Conservation (phyloP, 2,113 vertebrate genomes). For the Ceyx margarethae region DNA sequence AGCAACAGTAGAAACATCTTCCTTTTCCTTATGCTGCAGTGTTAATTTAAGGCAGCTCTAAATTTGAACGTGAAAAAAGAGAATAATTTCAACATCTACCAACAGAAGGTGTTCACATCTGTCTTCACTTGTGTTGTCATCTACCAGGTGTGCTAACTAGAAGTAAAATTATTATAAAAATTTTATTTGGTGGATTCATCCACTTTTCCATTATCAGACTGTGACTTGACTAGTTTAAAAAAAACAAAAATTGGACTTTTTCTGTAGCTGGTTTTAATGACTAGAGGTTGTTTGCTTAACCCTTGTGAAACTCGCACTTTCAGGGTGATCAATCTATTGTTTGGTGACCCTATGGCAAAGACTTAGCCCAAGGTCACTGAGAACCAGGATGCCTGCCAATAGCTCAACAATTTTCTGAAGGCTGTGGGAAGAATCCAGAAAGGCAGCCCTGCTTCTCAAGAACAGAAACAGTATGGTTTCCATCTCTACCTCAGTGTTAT, state of each 20-base stretch:
- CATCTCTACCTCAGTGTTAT: background rate
- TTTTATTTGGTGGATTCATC: background rate
- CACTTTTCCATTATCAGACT: background rate
- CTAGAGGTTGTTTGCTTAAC: slow-evolving; percentile 50
- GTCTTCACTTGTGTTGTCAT: background rate
- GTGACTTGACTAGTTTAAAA: background rate
- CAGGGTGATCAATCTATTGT: slow-evolving; percentile 41
- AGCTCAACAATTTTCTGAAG: background rate
- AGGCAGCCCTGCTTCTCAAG: background rate
- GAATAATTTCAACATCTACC: background rate
- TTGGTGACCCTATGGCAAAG: background rate
- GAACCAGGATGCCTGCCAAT: background rate
- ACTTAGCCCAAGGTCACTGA: slow-evolving; percentile 4
- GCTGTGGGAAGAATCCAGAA: background rate
- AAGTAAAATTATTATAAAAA: background rate
- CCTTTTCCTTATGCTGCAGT: background rate
- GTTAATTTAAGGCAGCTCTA: background rate
- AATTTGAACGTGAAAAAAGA: background rate
- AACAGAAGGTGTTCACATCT: background rate
- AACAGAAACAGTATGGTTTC: background rate
- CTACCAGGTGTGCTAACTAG: background rate
- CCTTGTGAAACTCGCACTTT: background rate
- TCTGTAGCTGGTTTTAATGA: background rate
- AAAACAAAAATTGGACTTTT: background rate
- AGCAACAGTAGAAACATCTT: background rate